Evolutionary conservation across 2,888 invertebrate species (phyloP).

Genomic region (Anticlea derivata): DNA sequence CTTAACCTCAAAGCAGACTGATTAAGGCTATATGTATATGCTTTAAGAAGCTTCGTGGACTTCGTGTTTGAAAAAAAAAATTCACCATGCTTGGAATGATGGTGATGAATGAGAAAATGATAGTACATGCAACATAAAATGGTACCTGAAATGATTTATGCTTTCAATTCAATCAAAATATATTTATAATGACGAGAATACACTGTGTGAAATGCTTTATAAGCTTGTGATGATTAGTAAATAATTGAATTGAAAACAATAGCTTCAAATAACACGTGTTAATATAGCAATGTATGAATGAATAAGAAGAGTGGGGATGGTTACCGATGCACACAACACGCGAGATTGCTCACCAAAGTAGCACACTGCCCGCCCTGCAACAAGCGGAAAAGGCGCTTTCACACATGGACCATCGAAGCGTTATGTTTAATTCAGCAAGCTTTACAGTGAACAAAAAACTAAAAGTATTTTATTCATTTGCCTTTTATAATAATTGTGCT

Average conservation of each 20-base stretch:
- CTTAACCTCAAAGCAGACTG: conserved; percentile 5
- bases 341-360: conserved; percentile 97
- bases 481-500: no score
- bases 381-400: conserved; percentile 78
- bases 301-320: conserved; percentile 90
- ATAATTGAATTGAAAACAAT: conserved; percentile 56
- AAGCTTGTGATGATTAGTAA: not conserved
- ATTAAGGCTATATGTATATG: conserved; percentile 22
- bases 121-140: conserved; percentile 74
- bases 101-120: conserved; percentile 54
- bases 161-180: conserved; percentile 55
- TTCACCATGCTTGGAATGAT: conserved; percentile 45
- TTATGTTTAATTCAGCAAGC: conserved; percentile 29
- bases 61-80: conserved; percentile 33
- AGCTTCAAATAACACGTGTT: conserved; percentile 70
- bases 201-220: not conserved
- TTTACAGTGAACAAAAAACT: no score
- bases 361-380: conserved; percentile 96
- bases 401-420: conserved; percentile 54
- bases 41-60: conserved; percentile 32
- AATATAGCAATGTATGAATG: conserved; percentile 79
- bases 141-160: conserved; percentile 54
- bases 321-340: conserved; percentile 98
- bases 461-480: no score
- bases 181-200: no score